These are phyloP conservation scores for Heliconius ismenius DNA, from an alignment of 2,888 invertebrate genomes.

Conservation along the genomic window DNA sequence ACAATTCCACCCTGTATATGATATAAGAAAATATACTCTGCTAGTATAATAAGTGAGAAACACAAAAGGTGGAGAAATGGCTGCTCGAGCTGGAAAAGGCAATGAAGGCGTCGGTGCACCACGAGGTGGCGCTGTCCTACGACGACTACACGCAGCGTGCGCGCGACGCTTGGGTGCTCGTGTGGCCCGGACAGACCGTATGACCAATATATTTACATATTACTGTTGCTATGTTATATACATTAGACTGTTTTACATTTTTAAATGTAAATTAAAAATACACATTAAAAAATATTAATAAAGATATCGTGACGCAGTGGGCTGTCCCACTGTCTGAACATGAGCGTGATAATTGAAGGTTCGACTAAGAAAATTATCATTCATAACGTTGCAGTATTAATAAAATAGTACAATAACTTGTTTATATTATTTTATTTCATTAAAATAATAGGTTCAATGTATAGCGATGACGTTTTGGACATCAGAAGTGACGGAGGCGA, in stretches of 20 bases:
- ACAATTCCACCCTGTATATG: no score
- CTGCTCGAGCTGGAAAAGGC: slow-evolving; percentile 91
- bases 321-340: no score
- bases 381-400: neutral
- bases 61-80: slow-evolving; percentile 92
- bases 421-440: neutral
- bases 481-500: slow-evolving; percentile 90
- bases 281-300: no score
- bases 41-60: neutral
- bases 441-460: slow-evolving; percentile 83
- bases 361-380: no score
- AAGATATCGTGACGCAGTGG: no score
- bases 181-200: slow-evolving; percentile 96
- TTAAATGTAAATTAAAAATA: no score
- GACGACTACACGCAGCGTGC: slow-evolving; percentile 85
- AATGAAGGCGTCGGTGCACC: slow-evolving; percentile 94
- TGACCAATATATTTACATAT: slow-evolving; percentile 37
- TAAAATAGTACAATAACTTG: neutral
- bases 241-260: no score
- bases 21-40: neutral
- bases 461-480: slow-evolving; percentile 96
- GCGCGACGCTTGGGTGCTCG: slow-evolving; percentile 90
- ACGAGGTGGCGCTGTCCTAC: slow-evolving; percentile 86
- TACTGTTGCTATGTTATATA: neutral
- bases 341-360: no score